Base-by-base conservation (phyloP, 2,797 vertebrate species). In the Pteropus rufus region DNA sequence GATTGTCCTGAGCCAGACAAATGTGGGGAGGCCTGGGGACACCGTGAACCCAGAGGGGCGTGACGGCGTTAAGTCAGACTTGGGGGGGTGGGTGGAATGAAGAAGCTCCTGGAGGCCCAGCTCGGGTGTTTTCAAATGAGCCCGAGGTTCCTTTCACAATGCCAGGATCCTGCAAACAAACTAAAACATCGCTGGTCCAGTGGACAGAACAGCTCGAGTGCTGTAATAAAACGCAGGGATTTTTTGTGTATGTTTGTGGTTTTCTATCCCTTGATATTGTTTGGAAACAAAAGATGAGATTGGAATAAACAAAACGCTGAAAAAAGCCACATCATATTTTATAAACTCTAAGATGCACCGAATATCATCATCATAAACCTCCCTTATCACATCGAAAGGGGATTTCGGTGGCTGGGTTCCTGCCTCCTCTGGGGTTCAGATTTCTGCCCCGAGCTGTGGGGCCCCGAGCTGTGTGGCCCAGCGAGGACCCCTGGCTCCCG, bases 351-450 rank as follows among this genome's bases (percentile, higher is more conserved):
- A 64, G 60, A 54, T 5, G 29, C 2, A 0, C 60, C 31, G 0
- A 21, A 10, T 1, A 18, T 3, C 21, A 0, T 9, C 62, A 1
- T 2, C 0, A 29, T 14, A 14, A 89, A 16, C 6, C 34, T 24
- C 39, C 29, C 7, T 18, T 24, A 0, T 5, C 26, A 1, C 0
- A 1, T 3, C 0, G 24, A 29, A 24, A 39, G 65, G 7, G n/a
- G 1, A 6, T 5, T 4, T 4, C 9, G 0, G 6, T 1, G 5
- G 11, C 19, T 8, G 14, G 31, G 31, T 23, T n/a, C 10, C 31
- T 0, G 0, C 11, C n/a, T 10, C 3, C 52, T 52, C 1, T 11
- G n/a, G 44, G 39, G 54, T 1, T 34, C 10, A 7, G 64, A 14
- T 5, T 60, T 31, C 49, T 34, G 1, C 9, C 0, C 1, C 1